Base-by-base conservation (phyloP, 2,113 vertebrate species). In the Brachirus orientalis region DNA sequence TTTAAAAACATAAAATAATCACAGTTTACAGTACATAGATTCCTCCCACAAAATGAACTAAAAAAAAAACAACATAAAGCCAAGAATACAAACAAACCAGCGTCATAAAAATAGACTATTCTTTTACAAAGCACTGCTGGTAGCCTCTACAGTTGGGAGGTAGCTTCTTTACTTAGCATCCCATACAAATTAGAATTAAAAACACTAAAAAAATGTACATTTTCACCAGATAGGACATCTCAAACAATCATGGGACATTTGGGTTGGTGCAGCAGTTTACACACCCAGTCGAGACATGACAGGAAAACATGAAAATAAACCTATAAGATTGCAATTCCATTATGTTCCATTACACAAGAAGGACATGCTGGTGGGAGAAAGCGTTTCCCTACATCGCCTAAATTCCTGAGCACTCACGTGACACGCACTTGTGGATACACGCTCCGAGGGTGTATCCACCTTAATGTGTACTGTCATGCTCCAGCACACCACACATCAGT, bases 131-230 rank as follows among this genome's bases (percentile, higher is more conserved):
- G 78, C 93, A 93, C 94, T 94, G 94, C 93, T 94, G 94, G 94
- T 93, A 95, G 94, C 93, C 94, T 92, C 94, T 95, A 94, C 91
- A 93, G 87, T 92, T 93, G 87, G 94, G 97, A 98, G 97, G 97
- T 98, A 98, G 97, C 95, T 95, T 96, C 95, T 94, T 94, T 94
- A 92, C 92, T 94, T 93, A 95, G 92, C 95, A 96, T 96, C 95
- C 95, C 95, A 95, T 43, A 74, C 7, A 72, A 72, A 63, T 20
- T 65, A 72, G 63, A 41, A 47, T 4, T n/a, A 59, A 71, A 9
- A 82, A 72, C 85, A 43, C 4, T 14, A 5, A 43, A 43, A 43
- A 66, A 93, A 75, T 79, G 76, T 71, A 86, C 71, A 85, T 85
- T 84, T 77, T 78, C 60, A 79, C 33, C 63, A 71, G 43, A 64